Conservation (phyloP, 2,797 vertebrate species). For the Neosalanx taihuensis region DNA sequence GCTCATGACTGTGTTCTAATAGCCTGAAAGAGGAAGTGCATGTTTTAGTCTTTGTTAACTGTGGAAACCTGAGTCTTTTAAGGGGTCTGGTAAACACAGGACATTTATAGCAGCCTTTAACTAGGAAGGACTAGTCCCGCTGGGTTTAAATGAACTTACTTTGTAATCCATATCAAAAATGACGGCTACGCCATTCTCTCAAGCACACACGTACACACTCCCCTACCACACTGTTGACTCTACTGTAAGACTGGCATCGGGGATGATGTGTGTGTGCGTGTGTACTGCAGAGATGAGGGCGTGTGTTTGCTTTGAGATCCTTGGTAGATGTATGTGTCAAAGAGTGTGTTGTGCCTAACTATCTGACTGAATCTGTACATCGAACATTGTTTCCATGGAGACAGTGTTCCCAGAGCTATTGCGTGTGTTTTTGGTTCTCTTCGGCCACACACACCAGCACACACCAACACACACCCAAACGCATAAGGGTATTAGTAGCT, state of each 20-base stretch:
- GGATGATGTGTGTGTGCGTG: slow-evolving; percentile 27
- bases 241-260: slow-evolving; percentile 22
- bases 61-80: neutral
- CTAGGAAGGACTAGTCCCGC: neutral
- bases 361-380: slow-evolving; percentile 39
- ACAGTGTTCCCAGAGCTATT: slow-evolving; percentile 31
- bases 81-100: neutral
- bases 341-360: slow-evolving; percentile 40
- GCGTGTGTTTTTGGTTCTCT: slow-evolving; percentile 29
- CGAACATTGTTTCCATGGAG: slow-evolving; percentile 43
- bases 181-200: neutral
- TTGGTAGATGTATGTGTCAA: slow-evolving; percentile 40
- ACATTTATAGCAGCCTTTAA: neutral
- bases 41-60: neutral
- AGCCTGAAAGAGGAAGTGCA: neutral
- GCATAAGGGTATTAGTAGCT: slow-evolving; percentile 5
- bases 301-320: slow-evolving; percentile 50
- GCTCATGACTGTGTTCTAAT: neutral
- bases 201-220: neutral
- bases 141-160: neutral
- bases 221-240: slow-evolving; percentile 21
- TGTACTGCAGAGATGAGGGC: slow-evolving; percentile 19
- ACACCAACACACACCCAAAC: slow-evolving; percentile 8
- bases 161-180: neutral
- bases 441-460: slow-evolving; percentile 10